phyloP scores from a whole-genome alignment of 2,113 vertebrate genomes.

The Mirounga angustirostris region DNA sequence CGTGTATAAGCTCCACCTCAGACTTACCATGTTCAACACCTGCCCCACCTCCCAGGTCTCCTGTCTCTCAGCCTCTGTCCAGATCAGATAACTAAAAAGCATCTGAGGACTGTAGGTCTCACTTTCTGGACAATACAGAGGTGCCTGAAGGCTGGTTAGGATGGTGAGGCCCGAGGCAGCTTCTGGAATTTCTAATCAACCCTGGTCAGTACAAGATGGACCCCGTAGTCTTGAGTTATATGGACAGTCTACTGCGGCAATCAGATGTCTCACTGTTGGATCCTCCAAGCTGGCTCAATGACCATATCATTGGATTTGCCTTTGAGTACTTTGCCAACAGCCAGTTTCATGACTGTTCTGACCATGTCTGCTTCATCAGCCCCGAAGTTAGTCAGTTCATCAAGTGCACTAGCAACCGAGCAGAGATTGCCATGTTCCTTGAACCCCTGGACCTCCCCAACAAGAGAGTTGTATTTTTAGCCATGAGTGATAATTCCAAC shows the following conservation, averaged over 20 bases:
- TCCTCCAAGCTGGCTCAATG: conserved; percentile 97
- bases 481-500: conserved; percentile 96
- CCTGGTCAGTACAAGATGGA: conserved; percentile 89
- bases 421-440: conserved; percentile 94
- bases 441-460: conserved; percentile 92
- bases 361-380: conserved; percentile 92
- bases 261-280: conserved; percentile 95
- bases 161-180: conserved; percentile 79
- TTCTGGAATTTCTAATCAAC: conserved; percentile 46
- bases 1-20: background rate
- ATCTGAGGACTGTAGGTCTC: conserved; percentile 49
- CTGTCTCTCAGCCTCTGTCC: background rate
- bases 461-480: conserved; percentile 93
- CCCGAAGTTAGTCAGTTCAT: conserved; percentile 98
- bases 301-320: conserved; percentile 96
- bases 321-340: conserved; percentile 95
- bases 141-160: conserved; percentile 59
- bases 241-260: conserved; percentile 95
- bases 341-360: conserved; percentile 89
- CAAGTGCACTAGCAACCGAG: conserved; percentile 93
- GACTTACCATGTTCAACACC: background rate
- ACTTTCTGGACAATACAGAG: conserved; percentile 64
- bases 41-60: background rate
- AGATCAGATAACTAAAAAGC: background rate
- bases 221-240: conserved; percentile 96